Percentiles rank a stretch among this genome's conserved stretches.
These are phyloP conservation scores for Neodon shergylaensis DNA, from an alignment of 2,113 vertebrate genomes.

Conservation along the genomic window DNA sequence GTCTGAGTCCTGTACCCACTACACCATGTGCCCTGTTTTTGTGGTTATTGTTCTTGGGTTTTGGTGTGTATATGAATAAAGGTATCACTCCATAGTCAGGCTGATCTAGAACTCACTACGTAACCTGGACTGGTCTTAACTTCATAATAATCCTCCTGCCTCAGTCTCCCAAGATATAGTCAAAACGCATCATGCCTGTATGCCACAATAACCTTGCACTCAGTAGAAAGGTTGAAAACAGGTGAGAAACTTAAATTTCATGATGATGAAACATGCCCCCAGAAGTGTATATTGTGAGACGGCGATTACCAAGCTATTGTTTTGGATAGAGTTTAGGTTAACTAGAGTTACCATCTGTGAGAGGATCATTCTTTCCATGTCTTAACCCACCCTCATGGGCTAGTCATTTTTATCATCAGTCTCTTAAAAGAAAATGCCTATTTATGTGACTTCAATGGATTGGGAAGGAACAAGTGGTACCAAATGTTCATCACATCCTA, in stretches of 20 bases:
- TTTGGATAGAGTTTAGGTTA: background rate
- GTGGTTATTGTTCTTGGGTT: background rate
- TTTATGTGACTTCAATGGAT: background rate
- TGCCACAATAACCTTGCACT: background rate
- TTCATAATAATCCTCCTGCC: background rate
- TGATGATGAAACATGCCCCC: background rate
- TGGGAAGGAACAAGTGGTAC: conserved; percentile 11
- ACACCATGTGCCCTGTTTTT: background rate
- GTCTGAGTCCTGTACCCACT: background rate
- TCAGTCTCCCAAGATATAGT: background rate
- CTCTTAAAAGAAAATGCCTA: background rate
- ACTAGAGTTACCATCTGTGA: background rate
- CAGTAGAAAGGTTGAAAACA: background rate
- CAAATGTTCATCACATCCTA: background rate
- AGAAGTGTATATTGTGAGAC: background rate
- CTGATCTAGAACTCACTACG: background rate
- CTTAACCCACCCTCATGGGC: background rate
- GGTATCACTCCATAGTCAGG: background rate
- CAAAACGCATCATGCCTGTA: background rate
- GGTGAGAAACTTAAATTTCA: background rate
- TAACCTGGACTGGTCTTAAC: background rate
- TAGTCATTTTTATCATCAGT: background rate
- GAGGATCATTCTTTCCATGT: background rate
- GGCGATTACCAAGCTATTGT: background rate
- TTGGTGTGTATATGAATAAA: background rate